Evolutionary conservation across 2,113 vertebrate genomes (phyloP).

Genomic region (Dromiciops gliroides): DNA sequence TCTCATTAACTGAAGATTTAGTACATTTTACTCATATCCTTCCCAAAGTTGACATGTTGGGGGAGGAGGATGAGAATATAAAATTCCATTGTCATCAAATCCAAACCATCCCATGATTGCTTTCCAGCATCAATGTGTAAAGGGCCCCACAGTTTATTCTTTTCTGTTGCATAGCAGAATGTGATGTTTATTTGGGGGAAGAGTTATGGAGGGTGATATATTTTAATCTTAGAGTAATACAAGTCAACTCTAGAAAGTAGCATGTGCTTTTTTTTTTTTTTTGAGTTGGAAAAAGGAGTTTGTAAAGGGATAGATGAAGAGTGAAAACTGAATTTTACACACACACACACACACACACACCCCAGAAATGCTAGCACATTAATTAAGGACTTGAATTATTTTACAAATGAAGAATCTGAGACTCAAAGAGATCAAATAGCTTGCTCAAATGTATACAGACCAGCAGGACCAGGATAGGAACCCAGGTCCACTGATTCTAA

Average conservation of each 20-base stretch:
- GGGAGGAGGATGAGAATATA: conserved; percentile 29
- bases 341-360: not conserved
- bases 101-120: not conserved
- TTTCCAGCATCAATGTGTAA: not conserved
- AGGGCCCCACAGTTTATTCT: not conserved
- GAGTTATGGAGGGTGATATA: not conserved
- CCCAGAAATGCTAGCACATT: not conserved
- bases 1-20: conserved; percentile 62
- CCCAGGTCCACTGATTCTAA: not conserved
- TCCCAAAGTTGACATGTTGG: conserved; percentile 11
- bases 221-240: conserved; percentile 38
- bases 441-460: not conserved
- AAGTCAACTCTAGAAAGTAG: conserved; percentile 2
- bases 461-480: not conserved
- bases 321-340: conserved; percentile 27
- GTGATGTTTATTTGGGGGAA: not conserved
- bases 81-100: not conserved
- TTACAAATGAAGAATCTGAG: not conserved
- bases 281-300: not conserved
- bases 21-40: conserved; percentile 47
- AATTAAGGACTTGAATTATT: not conserved
- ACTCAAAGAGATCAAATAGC: not conserved
- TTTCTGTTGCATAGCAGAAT: conserved; percentile 32
- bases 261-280: conserved; percentile 28
- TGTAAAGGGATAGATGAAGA: not conserved